Evolutionary conservation across 2,888 invertebrate species (phyloP), one percentile per base, ranked within the genome.

Genomic region (Drosophila recens): DNA sequence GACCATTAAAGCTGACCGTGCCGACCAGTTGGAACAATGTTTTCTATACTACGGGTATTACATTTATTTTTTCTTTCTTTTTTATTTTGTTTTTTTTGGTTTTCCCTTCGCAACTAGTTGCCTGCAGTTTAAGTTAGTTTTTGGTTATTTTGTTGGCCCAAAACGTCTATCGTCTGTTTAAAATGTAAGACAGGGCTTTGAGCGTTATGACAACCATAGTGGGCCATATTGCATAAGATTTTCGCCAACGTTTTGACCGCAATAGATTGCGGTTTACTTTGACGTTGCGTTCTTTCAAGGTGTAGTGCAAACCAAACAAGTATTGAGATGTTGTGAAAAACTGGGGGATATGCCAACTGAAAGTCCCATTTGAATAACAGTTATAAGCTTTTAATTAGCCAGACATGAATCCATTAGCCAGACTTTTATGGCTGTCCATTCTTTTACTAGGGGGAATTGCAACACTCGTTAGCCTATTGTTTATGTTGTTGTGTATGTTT

Each of bases 211-310:
- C 80, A 76, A 46, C 40, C 65, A 53, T 40, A 52, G 57, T 57
- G 71, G 49, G 36, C 51, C 42, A 61, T 4, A 59, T 71, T 72
- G 65, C 72, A 67, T 69, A 79, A 79, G 45, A 27, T 64, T 64
- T 67, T 59, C 40, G 51, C 65, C 42, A 64, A 52, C 38, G 10
- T 1, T 40, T 27, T 38, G 13, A 34, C 45, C 59, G 58, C 15
- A 46, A 48, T 59, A 15, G 17, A 42, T 43, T 52, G 72, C 27
- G 69, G 67, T 63, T 67, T 46, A 17, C 20, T 54, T 67, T 45
- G 48, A 27, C 54, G 23, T 61, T 23, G 23, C 34, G 62, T 82
- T 82, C 80, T 82, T 64, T 79, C 79, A 79, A 79, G 79, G 80
- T 75, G 51, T 61, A 75, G 75, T 65, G 68, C 66, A 73, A 52